Evolutionary conservation across 2,888 invertebrate genomes (phyloP), one percentile per base, ranked within the genome.

Genomic region (Idaea biselata): DNA sequence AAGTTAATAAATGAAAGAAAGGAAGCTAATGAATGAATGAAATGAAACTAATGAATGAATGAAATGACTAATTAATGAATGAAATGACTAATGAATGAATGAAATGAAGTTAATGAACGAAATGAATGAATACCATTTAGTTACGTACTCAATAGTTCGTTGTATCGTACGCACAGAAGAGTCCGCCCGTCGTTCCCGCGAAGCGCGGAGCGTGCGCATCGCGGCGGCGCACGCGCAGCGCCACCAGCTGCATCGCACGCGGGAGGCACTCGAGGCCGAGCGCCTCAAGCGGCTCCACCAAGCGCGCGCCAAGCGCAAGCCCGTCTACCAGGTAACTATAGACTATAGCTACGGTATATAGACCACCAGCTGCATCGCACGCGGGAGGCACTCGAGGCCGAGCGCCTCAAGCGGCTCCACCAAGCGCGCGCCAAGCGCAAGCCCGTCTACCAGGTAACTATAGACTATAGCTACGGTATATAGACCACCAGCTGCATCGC

Each of bases 241-340:
- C 0, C 31, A 64, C 14, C 64, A 32, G 58, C 60, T 16, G 18
- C 14, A 57, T 59, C 62, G 58, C 61, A 68, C 69, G 60, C 77
- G 74, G 1, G 75, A 74, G 0, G 64, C 62, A 16, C 74, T 71
- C 0, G 18, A 82, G 70, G 86, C 94, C 0, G 92, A 93, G 79
- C 89, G 90, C 54, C 84, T 89, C 66, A 82, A 93, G 25, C 93
- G 93, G 75, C 79, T 59, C 89, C 90, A 1, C 83, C 63, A 87
- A 63, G 94, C 94, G 0, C 73, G 94, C 1, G 91, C 89, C 64
- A 88, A 90, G 72, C 77, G 87, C 55, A 88, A 92, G 65, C 88
- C 87, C 0, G 67, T 67, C 44, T 14, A 44, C 44, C 8, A 14
- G 44, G 8, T 8, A 7, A 44, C 44, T 44, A 44, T 44, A 6